Base-by-base conservation (phyloP, 2,113 vertebrate species). In the Pangasianodon gigas region DNA sequence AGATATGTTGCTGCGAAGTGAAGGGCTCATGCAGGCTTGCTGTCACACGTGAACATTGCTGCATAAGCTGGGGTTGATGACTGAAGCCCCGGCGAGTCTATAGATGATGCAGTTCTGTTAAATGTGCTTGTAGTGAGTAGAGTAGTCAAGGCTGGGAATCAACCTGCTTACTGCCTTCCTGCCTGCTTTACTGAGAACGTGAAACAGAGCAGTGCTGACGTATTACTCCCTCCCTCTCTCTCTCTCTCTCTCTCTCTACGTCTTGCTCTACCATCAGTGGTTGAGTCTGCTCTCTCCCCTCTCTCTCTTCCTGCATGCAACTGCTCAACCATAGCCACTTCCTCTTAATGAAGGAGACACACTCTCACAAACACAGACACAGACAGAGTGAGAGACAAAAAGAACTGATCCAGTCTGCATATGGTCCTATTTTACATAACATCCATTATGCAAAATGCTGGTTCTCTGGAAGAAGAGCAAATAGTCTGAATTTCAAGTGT, bases 261-360 rank as follows among this genome's bases (percentile, higher is more conserved):
- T 90, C 92, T 93, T 88, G 87, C 95, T 95, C 94, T 90, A 54
- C 46, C 79, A 81, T 54, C 29, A 81, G 79, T 54, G 51, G 79
- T 54, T 82, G 79, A 82, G 84, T 91, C 77, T 37, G 83, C 90
- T 81, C 90, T 93, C 94, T 93, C 93, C 93, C 94, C 90, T 93
- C 92, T 92, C 89, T 90, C 94, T 95, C 96, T 97, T 97, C 96
- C 96, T 96, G 95, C 94, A 89, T 93, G 92, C 91, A 21, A 93
- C 91, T 92, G 92, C 92, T 94, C 91, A 93, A 94, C 91, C 91
- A 84, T 84, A 92, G 94, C 95, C 96, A 97, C 97, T 98, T 98
- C 98, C 98, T 97, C 96, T 97, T 92, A 74, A 91, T 87, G 91
- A 93, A 91, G 93, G 87, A 92, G 94, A 91, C 71, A 90, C 86